Percentiles rank a stretch among this genome's conserved stretches.
phyloP scores from a whole-genome alignment of 2,888 invertebrate genomes.

The Dasysyrphus albostriatus region DNA sequence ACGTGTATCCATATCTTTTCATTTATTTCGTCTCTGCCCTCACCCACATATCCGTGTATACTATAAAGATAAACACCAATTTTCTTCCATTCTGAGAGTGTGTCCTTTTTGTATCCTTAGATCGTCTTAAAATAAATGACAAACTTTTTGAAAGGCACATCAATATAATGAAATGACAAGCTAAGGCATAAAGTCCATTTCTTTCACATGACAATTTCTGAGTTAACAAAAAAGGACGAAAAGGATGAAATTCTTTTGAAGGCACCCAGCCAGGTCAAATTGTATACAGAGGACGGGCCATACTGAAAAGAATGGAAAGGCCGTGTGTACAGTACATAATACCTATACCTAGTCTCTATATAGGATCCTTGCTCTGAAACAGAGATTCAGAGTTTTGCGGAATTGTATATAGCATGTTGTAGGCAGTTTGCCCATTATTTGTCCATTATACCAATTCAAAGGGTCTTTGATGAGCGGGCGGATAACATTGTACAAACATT shows the following conservation, averaged over 20 bases:
- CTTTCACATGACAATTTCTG: conserved; percentile 34
- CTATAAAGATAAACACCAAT: conserved; percentile 56
- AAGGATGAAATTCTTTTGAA: conserved; percentile 60
- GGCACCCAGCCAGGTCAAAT: conserved; percentile 30
- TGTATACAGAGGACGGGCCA: not conserved
- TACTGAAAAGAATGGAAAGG: conserved; percentile 17
- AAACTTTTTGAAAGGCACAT: conserved; percentile 75
- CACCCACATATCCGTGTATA: not conserved
- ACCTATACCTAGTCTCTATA: not conserved
- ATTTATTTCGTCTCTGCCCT: conserved; percentile 62
- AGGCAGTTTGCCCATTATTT: conserved; percentile 76
- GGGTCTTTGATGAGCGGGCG: conserved; percentile 66
- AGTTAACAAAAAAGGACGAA: conserved; percentile 2
- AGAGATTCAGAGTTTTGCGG: conserved; percentile 52
- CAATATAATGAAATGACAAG: conserved; percentile 74
- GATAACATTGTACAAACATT: conserved; percentile 72
- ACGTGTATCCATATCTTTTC: conserved; percentile 31
- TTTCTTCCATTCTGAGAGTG: conserved; percentile 46
- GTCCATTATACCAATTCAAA: conserved; percentile 74
- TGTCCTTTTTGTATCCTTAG: conserved; percentile 56
- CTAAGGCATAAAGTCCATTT: conserved; percentile 57
- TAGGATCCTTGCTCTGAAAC: conserved; percentile 29
- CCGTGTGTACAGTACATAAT: conserved; percentile 9
- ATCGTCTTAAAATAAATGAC: conserved; percentile 74
- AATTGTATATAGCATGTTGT: conserved; percentile 56